These are phyloP conservation scores for Tamias sibiricus DNA, from an alignment of 2,113 vertebrate genomes.

Conservation along the genomic window DNA sequence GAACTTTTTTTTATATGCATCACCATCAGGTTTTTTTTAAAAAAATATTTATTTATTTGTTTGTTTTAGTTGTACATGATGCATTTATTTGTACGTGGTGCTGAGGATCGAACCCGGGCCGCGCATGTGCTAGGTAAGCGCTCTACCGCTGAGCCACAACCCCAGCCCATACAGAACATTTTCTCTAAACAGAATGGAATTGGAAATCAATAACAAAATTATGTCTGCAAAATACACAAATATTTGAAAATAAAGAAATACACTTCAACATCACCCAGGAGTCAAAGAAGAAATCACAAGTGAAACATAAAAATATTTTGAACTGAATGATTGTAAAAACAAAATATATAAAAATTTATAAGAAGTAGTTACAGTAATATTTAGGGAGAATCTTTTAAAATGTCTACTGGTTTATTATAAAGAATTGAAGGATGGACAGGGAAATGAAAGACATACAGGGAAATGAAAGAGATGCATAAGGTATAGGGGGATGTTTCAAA, in stretches of 20 bases:
- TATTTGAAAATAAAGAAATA: slow-evolving; percentile 48
- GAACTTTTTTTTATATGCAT: no score
- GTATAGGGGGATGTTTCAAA: background rate
- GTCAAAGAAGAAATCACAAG: slow-evolving; percentile 22
- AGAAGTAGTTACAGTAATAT: background rate
- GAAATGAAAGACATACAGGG: background rate
- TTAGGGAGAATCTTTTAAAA: background rate
- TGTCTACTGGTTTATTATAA: background rate
- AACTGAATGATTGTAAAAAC: slow-evolving; percentile 22
- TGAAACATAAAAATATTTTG: slow-evolving; percentile 33
- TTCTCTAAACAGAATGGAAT: background rate
- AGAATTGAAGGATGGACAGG: background rate
- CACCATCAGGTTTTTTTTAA: no score
- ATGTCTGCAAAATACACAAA: background rate
- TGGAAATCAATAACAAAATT: background rate
- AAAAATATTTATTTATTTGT: no score
- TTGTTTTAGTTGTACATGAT: no score
- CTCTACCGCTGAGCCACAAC: no score
- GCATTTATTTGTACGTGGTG: no score
- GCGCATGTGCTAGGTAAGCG: no score
- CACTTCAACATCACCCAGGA: background rate
- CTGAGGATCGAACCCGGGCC: no score
- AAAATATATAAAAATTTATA: background rate
- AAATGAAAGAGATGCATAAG: background rate
- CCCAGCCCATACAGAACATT: background rate